These are phyloP conservation scores for Alosa sapidissima DNA, from an alignment of 2,797 vertebrate genomes.

Conservation along the genomic window DNA sequence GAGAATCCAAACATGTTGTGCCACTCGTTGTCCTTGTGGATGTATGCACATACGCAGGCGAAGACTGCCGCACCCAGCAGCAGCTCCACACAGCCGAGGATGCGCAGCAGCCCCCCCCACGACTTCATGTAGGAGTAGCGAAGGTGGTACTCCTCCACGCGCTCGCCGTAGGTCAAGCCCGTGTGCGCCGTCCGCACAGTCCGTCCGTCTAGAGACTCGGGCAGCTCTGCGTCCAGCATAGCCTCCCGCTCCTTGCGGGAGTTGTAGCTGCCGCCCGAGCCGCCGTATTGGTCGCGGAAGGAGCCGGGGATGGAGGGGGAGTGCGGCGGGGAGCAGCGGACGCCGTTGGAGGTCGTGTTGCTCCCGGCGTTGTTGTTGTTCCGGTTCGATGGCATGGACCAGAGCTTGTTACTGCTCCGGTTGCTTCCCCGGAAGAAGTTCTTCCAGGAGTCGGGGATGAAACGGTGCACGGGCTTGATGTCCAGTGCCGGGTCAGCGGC, in stretches of 20 bases:
- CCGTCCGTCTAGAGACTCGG: constrained; percentile 70
- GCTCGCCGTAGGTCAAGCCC: constrained; percentile 81
- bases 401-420: constrained; percentile 53
- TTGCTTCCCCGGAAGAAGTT: constrained; percentile 71
- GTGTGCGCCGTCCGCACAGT: constrained; percentile 75
- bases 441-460: constrained; percentile 88
- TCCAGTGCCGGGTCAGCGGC: constrained; percentile 68
- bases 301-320: constrained; percentile 77
- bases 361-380: constrained; percentile 72
- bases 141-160: constrained; percentile 83
- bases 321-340: constrained; percentile 84
- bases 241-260: constrained; percentile 78
- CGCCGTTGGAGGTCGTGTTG: constrained; percentile 71
- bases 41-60: constrained; percentile 94
- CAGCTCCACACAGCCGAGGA: constrained; percentile 86
- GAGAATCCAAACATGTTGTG: constrained; percentile 91
- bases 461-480: constrained; percentile 88
- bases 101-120: constrained; percentile 91
- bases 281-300: constrained; percentile 73
- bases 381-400: constrained; percentile 63
- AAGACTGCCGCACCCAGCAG: constrained; percentile 91
- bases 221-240: constrained; percentile 64
- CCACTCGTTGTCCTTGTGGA: constrained; percentile 98
- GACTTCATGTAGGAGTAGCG: constrained; percentile 96
- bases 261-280: constrained; percentile 76